Evolutionary conservation across 2,888 invertebrate genomes (phyloP), one percentile per base, ranked within the genome.

Genomic region (Allacma fusca): DNA sequence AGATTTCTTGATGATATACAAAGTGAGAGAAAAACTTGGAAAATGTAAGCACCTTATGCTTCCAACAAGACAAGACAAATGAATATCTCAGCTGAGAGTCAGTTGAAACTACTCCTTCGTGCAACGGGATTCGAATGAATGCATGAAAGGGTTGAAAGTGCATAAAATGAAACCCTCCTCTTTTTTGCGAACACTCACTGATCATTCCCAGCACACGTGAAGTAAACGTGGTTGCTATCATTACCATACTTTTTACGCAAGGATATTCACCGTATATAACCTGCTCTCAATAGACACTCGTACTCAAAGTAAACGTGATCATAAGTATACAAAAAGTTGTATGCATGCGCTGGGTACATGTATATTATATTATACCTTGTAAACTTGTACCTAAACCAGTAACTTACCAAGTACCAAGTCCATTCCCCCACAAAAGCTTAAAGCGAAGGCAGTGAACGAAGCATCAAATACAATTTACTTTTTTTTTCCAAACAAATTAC

Each of bases 181-280:
- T 65, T 65, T 65, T 65, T 65, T 65, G 65, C 65, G 16, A 65
- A 13, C 65, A 65, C 65, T 65, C 65, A 19, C 65, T 65, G 65
- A 65, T 65, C 65, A 65, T 26, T 28, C 28, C 4, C 1, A 26
- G 12, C 4, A 0, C 65, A 65, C 65, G 65, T 65, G 65, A 65
- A 28, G 29, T 5, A n/a, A 65, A 29, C 65, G 65, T 65, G 65
- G 24, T 2, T 29, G 0, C 50, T 50, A 50, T 50, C 50, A 50
- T 50, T 50, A 50, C n/a, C 50, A 50, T 50, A 50, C 16, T 50
- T 13, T 50, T 50, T 50, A 50, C 19, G 50, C 50, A 50, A 50
- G 50, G 50, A 16, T 50, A n/a, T 50, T 50, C 50, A 50, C 50
- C 50, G 50, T 50, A 50, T 50, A 16, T 50, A 9, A 19, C 50